Base-by-base conservation (phyloP, 2,113 vertebrate species). In the Apteryx owenii region DNA sequence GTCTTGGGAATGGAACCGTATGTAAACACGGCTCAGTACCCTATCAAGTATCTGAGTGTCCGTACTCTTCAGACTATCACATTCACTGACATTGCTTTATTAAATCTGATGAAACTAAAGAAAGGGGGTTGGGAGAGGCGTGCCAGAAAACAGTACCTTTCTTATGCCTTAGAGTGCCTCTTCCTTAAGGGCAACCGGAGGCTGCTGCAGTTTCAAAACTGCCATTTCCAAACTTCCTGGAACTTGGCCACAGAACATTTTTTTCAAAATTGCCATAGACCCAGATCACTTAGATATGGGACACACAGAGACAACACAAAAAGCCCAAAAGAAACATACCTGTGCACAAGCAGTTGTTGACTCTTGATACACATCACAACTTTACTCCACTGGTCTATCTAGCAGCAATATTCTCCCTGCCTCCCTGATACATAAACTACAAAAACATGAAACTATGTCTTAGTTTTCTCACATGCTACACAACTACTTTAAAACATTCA, bases 221-320 rank as follows among this genome's bases (percentile, higher is more conserved):
- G 64, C 68, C 75, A 17, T 97, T 97, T 95, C 94, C 95, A 94
- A 93, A 94, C 64, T 46, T 66, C 54, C 87, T 95, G 95, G 94
- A 95, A 88, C 89, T 77, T 46, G 28, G 84, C 93, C 96, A 95
- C 42, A 81, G 85, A 97, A 70, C 94, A 94, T 95, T 95, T 93
- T 90, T 95, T 95, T 82, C 93, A 89, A 93, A 95, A 94, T 78
- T 96, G 64, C 75, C 81, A 92, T 28, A 93, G 70, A 91, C 81
- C 80, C 77, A 93, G 85, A 96, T 95, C 54, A 60, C 6, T 80
- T 62, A 73, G 71, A 93, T 88, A 90, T 5, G 23, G 79, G 90
- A 73, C 81, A 76, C 75, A 85, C 31, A 51, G 66, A 91, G 36
- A 68, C 29, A 71, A 51, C 88, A 33, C 36, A 70, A 62, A 80